A percentile compares a stretch with the other conserved stretches of the same genome.
Conservation (phyloP, 1,140 invertebrate genomes). For the Diorhabda sublineata region DNA sequence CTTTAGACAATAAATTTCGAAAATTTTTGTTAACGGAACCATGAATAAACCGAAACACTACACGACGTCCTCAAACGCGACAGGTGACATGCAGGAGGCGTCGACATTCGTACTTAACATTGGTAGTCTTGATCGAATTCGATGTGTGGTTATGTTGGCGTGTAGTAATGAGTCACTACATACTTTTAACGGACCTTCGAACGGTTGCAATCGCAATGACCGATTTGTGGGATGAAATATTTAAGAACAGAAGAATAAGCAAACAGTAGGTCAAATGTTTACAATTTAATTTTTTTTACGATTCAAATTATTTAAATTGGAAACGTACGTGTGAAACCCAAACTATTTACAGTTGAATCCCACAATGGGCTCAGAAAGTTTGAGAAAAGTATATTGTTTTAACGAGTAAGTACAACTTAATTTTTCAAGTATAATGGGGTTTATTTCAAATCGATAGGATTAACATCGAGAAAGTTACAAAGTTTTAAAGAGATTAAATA, state of each 20-base stretch:
- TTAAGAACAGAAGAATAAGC: background rate
- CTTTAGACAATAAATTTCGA: too few species aligned
- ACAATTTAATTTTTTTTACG: background rate
- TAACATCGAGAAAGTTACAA: too few species aligned
- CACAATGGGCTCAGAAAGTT: too few species aligned
- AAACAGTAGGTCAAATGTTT: background rate
- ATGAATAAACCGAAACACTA: too few species aligned
- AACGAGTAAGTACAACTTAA: too few species aligned
- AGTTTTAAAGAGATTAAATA: too few species aligned
- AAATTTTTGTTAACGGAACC: too few species aligned
- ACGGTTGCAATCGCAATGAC: background rate
- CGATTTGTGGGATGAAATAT: background rate
- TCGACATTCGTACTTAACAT: background rate
- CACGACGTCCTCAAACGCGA: too few species aligned
- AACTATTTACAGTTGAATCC: too few species aligned
- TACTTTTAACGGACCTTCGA: background rate
- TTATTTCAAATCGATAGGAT: too few species aligned
- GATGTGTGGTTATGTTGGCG: background rate
- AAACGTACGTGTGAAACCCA: background rate
- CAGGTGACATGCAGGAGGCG: slow-evolving; percentile 7
- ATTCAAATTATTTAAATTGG: background rate
- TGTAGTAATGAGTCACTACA: background rate
- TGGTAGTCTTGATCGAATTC: background rate
- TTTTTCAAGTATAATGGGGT: too few species aligned
- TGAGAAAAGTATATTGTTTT: too few species aligned